Base-by-base conservation (phyloP, 2,113 vertebrate species). In the Ornithorhynchus anatinus region DNA sequence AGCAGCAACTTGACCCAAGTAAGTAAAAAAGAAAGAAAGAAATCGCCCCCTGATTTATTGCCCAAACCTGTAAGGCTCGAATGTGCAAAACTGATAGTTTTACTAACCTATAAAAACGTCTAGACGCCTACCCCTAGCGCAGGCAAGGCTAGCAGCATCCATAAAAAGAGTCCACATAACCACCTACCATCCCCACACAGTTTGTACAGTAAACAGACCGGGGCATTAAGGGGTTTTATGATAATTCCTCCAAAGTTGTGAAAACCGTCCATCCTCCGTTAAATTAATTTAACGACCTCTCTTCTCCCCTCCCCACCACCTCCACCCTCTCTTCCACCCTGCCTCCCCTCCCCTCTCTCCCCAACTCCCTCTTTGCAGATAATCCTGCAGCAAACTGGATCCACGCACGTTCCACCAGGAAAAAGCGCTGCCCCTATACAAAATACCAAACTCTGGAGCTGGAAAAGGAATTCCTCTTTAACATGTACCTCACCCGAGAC, bases 101-200 rank as follows among this genome's bases (percentile, higher is more conserved):
- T 99, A 99, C 97, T 96, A 97, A 98, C 95, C 97, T 96, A 98
- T 99, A 98, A 99, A 99, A 98, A 96, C 96, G 96, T 97, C 97
- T 95, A 92, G 93, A 91, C 92, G 93, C 91, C 94, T 95, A 92
- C 91, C 92, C 93, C 84, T n/a, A 92, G 92, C 91, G 92, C 90
- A 91, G 92, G 92, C 92, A 86, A 86, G 95, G 90, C 94, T 90
- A 90, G 91, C 89, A 84, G 84, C 92, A 92, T 82, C 93, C 92
- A 95, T 95, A 91, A 93, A 93, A 87, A 81, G 89, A 88, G 84
- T 90, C 89, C 92, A 91, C 90, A 91, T 91, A 94, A 92, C 92
- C 91, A 90, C 93, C 91, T 93, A 90, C 89, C 85, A 86, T 87
- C 84, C 87, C 91, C 79, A 87, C 90, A 89, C 90, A 89, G 91